Base-by-base conservation (phyloP, 2,888 invertebrate genomes). In the Orthosia cruda region DNA sequence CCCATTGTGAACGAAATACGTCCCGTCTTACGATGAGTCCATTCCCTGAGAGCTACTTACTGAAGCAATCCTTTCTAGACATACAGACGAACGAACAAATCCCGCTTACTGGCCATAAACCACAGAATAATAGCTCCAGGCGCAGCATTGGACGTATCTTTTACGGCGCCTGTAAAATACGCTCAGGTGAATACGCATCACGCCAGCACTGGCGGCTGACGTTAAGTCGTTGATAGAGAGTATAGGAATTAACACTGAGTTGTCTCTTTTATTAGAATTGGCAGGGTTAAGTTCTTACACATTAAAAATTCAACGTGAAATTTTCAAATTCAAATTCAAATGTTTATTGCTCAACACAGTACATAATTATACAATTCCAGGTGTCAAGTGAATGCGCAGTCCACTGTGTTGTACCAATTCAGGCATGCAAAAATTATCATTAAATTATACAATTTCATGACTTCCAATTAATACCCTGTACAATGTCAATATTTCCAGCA, bases 111-210 rank as follows among this genome's bases (percentile, higher is more conserved):
- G 20, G 26, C 23, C 49, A 49, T 81, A 73, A 81, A 83, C 70
- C 69, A 52, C 62, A 50, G 47, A 59, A 49, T 79, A 81, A 70
- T 67, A 70, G 62, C 50, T 26, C 58, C 18, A 57, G 73, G 69
- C 65, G 69, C 65, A 69, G 67, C 23, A 49, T 62, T 75, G 55
- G 52, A 63, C 26, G 65, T 65, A 58, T 66, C 58, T 71, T 73
- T 77, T 80, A 83, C 66, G 67, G 71, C 52, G 62, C 26, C 58
- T 50, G 26, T 77, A 80, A 80, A 80, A 84, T 68, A 75, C 70
- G 72, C 64, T 70, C 67, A 74, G 72, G 59, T 67, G 68, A 40
- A 74, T 61, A 52, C 49, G 32, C 12, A 12, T 26, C 69, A 73
- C 49, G 71, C 55, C n/a, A 26, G 40, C 26, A 11, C n/a, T 13